Evolutionary conservation across 2,888 invertebrate genomes (phyloP).

Genomic region (Platycnemis pennipes): DNA sequence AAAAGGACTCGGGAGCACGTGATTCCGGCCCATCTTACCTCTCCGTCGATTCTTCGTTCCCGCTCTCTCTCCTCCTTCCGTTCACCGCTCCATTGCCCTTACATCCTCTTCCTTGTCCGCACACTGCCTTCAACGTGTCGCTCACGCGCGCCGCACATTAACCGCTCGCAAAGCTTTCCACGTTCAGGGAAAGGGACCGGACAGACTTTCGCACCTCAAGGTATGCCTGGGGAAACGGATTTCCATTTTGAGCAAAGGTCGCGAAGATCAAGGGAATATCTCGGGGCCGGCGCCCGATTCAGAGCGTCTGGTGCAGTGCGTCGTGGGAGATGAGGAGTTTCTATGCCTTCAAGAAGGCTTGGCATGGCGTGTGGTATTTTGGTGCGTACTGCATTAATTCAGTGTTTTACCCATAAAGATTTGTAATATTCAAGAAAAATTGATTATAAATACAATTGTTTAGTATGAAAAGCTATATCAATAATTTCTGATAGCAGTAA

Average conservation of each 20-base stretch:
- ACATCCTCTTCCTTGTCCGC: not conserved
- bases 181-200: not conserved
- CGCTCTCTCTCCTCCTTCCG: not conserved
- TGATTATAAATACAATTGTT: no score
- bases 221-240: not conserved
- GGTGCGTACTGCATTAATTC: no score
- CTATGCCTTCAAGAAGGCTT: no score
- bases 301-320: no score
- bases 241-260: not conserved
- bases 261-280: not conserved
- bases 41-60: not conserved
- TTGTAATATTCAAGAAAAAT: no score
- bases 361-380: no score
- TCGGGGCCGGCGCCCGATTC: no score
- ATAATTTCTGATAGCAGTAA: no score
- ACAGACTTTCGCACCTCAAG: not conserved
- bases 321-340: no score
- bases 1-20: not conserved
- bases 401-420: no score
- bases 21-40: slow-evolving; percentile 12
- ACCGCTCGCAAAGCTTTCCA: not conserved
- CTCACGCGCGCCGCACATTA: not conserved
- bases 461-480: no score
- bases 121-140: not conserved
- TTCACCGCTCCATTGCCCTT: not conserved